Evolutionary conservation across 2,888 invertebrate species (phyloP).

Genomic region (Philaethria dido): DNA sequence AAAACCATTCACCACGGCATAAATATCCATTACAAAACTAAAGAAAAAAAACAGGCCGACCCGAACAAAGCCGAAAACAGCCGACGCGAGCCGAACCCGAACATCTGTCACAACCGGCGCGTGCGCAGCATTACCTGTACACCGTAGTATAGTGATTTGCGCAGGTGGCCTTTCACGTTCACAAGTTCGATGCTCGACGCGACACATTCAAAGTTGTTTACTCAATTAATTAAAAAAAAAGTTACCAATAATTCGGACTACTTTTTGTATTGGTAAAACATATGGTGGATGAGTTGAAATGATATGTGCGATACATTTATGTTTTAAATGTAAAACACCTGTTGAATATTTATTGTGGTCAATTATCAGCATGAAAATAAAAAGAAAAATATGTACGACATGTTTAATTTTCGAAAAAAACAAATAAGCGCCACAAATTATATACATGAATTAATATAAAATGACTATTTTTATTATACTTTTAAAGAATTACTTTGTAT

Average conservation of each 20-base stretch:
- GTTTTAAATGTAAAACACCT: neutral
- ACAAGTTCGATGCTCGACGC: conserved; percentile 26
- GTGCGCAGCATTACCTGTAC: conserved; percentile 49
- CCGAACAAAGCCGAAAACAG: conserved; percentile 33
- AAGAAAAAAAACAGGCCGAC: neutral
- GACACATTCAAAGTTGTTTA: conserved; percentile 17
- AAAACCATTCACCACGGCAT: neutral
- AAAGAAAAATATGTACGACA: neutral
- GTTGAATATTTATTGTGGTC: neutral
- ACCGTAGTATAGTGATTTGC: conserved; percentile 38
- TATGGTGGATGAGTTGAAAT: neutral
- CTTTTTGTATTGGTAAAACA: conserved; percentile 14
- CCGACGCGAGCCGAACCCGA: conserved; percentile 52
- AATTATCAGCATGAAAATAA: neutral
- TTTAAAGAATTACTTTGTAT: no score
- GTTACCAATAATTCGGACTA: conserved; percentile 14
- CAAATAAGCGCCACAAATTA: no score
- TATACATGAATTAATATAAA: no score
- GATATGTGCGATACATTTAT: neutral
- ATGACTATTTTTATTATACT: no score
- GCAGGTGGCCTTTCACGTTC: conserved; percentile 36
- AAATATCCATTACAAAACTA: neutral
- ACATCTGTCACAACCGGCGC: conserved; percentile 66
- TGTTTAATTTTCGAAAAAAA: no score
- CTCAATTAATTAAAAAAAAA: conserved; percentile 1